These are phyloP conservation scores for Philereme transversata DNA, from an alignment of 2,888 invertebrate genomes.

Conservation along the genomic window DNA sequence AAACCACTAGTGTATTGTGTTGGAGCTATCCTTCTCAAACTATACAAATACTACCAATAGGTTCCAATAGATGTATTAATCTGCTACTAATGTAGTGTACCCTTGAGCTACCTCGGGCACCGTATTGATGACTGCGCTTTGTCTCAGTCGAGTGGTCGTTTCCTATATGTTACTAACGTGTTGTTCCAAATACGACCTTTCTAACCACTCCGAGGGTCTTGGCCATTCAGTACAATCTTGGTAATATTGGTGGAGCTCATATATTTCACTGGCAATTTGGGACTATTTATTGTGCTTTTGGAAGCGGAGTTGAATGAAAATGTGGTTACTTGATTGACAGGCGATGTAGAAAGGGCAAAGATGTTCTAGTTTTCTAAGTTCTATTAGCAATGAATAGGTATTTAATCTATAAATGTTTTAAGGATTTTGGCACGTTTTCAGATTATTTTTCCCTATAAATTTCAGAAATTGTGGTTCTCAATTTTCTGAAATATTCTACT, in stretches of 20 bases:
- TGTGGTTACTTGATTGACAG: constrained; percentile 16
- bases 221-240: constrained; percentile 59
- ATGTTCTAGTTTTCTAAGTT: neutral
- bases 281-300: constrained; percentile 26
- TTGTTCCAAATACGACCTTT: constrained; percentile 61
- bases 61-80: constrained; percentile 70
- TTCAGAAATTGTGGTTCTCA: too few species aligned
- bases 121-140: constrained; percentile 75
- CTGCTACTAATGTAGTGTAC: constrained; percentile 74
- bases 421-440: too few species aligned
- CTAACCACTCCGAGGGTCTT: constrained; percentile 48
- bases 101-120: constrained; percentile 38
- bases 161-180: constrained; percentile 62
- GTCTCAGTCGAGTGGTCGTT: constrained; percentile 70
- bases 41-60: constrained; percentile 47
- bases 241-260: constrained; percentile 49
- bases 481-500: too few species aligned
- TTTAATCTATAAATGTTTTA: too few species aligned
- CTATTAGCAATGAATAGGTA: neutral
- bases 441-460: too few species aligned
- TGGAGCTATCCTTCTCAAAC: constrained; percentile 5
- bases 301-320: constrained; percentile 18
- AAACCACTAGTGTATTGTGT: neutral
- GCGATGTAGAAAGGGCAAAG: constrained; percentile 3
- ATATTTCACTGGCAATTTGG: constrained; percentile 36